A percentile compares a stretch with the other conserved stretches of the same genome.
phyloP scores from a whole-genome alignment of 2,797 vertebrate genomes.

The Cyclura pinguis region DNA sequence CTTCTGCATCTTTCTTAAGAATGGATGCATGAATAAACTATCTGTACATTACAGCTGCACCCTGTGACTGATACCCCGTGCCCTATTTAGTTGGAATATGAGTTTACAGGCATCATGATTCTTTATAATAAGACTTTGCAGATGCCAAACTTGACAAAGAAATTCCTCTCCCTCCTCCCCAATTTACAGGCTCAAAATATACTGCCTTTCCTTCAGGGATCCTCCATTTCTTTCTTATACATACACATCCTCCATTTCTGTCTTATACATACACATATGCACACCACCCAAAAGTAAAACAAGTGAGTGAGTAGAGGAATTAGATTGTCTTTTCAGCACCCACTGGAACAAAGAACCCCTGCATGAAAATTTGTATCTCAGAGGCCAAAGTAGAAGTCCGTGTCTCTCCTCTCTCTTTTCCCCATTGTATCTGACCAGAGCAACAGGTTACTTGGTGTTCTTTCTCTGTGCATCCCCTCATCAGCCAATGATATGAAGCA shows the following conservation, averaged over 20 bases:
- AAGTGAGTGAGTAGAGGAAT: not conserved
- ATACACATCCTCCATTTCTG: not conserved
- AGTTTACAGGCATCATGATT: not conserved
- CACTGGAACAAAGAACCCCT: not conserved
- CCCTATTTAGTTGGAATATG: not conserved
- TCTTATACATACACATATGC: not conserved
- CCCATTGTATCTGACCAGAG: not conserved
- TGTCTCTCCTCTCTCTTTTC: not conserved
- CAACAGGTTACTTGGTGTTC: not conserved
- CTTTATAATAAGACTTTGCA: not conserved
- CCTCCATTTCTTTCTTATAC: too few species aligned
- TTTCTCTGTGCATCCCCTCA: not conserved
- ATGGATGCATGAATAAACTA: not conserved
- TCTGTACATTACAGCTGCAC: not conserved
- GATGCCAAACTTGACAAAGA: not conserved
- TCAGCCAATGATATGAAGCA: not conserved
- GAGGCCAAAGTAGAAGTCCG: not conserved
- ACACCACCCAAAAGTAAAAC: not conserved
- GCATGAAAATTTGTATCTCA: too few species aligned
- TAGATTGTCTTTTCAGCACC: not conserved
- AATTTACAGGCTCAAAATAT: not conserved
- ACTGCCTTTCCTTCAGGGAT: not conserved
- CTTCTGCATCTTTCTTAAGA: not conserved
- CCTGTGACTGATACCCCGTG: not conserved
- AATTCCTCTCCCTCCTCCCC: too few species aligned